Base-by-base conservation (phyloP, 1,140 invertebrate genomes). In the Helicoverpa armigera region DNA sequence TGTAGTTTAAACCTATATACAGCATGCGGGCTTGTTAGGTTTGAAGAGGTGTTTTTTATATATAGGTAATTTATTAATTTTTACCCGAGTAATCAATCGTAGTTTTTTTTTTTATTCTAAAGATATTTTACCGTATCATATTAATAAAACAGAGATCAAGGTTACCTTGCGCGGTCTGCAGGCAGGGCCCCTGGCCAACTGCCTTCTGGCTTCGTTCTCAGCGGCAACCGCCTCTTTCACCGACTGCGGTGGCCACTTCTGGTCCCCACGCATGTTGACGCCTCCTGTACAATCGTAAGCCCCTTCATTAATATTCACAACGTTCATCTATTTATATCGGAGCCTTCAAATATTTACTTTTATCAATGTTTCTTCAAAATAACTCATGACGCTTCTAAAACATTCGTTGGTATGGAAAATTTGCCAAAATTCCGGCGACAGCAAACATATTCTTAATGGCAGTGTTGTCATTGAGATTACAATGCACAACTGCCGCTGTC, bases 161-260 rank as follows among this genome's bases (percentile, higher is more conserved):
- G 56, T 80, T 89, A 95, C 94, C 91, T 94, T 95, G 82, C 97
- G 96, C 72, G 98, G 98, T 91, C 97, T 96, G 89, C 96, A 96
- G 13, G 96, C 97, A 12, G 97, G 97, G 23, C 97, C 97, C 91
- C 96, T 96, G 16, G 97, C 96, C 77, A 98, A 92, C 79, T 96
- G 96, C 83, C 96, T 83, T 81, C 96, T 95, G n/a, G 96, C 96
- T 82, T 96, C 96, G 87, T 98, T 97, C 89, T 98, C 97, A 13
- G 96, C 96, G 70, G 96, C 96, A 60, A 97, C 96, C 85, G 97
- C 97, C 81, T 96, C 96, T 90, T 97, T 97, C 80, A 97, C 97
- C 58, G 96, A 95, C 88, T 96, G 96, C 84, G 97, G 98, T 79
- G 97, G 98, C 97, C 97, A 98, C 94, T 98, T 98, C 91, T 97